A percentile compares a stretch with the other conserved stretches of the same genome.
These are phyloP conservation scores for Gadopsis marmoratus DNA, from an alignment of 2,797 vertebrate genomes.

Conservation along the genomic window DNA sequence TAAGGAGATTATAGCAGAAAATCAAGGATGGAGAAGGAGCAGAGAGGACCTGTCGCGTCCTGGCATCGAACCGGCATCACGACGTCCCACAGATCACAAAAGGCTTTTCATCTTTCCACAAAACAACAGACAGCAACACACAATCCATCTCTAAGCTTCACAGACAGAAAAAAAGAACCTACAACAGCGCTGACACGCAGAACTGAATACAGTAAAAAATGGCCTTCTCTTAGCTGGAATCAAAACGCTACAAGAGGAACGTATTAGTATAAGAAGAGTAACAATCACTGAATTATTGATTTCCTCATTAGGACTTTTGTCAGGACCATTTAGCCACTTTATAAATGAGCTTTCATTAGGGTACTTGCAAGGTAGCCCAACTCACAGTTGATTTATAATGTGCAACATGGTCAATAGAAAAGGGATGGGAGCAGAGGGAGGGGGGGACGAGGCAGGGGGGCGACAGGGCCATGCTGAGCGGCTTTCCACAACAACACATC, in stretches of 20 bases:
- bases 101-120: slow-evolving; percentile 40
- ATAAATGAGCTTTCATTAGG: slow-evolving; percentile 94
- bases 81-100: not conserved
- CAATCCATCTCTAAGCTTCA: slow-evolving; percentile 71
- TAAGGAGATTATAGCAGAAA: not conserved
- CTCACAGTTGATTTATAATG: slow-evolving; percentile 94
- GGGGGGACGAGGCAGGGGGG: slow-evolving; percentile 60
- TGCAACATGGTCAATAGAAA: slow-evolving; percentile 89
- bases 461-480: slow-evolving; percentile 47
- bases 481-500: slow-evolving; percentile 52
- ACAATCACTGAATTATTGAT: slow-evolving; percentile 97
- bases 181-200: slow-evolving; percentile 83
- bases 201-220: slow-evolving; percentile 81
- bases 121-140: slow-evolving; percentile 52
- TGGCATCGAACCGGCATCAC: not conserved
- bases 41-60: not conserved
- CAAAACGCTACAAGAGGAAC: slow-evolving; percentile 78
- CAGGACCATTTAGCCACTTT: slow-evolving; percentile 96
- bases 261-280: slow-evolving; percentile 92
- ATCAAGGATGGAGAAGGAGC: not conserved
- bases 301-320: slow-evolving; percentile 93
- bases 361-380: slow-evolving; percentile 89
- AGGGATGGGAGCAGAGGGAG: slow-evolving; percentile 57
- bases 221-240: slow-evolving; percentile 71
- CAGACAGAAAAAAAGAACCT: slow-evolving; percentile 33